Conservation (phyloP, 2,113 vertebrate species). For the Carassius carassius region DNA sequence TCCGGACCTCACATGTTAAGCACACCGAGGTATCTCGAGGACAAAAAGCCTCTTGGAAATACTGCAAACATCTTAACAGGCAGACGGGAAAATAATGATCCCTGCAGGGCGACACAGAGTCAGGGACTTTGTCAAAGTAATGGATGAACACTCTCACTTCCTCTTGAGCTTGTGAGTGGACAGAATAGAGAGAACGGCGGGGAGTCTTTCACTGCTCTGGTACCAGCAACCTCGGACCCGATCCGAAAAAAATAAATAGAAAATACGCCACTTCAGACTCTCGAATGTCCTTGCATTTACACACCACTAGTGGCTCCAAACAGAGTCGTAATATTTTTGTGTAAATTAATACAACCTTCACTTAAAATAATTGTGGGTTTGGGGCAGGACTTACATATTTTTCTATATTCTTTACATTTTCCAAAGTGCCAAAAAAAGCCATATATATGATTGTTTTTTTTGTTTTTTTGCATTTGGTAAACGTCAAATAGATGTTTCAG, state of each 20-base stretch:
- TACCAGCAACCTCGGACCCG: not conserved
- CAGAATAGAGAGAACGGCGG: not conserved
- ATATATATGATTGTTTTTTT: too few relatives aligned
- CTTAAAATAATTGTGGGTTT: not conserved
- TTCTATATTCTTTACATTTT: too few relatives aligned
- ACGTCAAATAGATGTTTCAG: not conserved
- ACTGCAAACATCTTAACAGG: not conserved
- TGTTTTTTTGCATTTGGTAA: not conserved
- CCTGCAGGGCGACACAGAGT: slow-evolving; percentile 17
- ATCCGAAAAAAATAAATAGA: not conserved
- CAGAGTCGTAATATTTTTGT: not conserved
- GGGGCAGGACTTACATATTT: not conserved
- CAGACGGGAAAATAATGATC: slow-evolving; percentile 14
- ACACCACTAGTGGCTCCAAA: not conserved
- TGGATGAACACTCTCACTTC: slow-evolving; percentile 36
- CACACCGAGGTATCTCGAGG: not conserved
- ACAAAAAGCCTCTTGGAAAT: slow-evolving; percentile 15
- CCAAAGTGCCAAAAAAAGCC: not conserved
- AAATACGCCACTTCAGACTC: not conserved
- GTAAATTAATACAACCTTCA: not conserved
- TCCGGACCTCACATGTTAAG: not conserved
- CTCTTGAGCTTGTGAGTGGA: slow-evolving; percentile 2
- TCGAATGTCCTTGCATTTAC: too few relatives aligned
- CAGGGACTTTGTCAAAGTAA: slow-evolving; percentile 43
- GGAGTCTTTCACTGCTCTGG: slow-evolving; percentile 10